Percentiles rank a stretch among this genome's conserved stretches.
These are phyloP conservation scores for Chrysomallon squamiferum DNA, from an alignment of 1,140 invertebrate genomes.

Conservation along the genomic window DNA sequence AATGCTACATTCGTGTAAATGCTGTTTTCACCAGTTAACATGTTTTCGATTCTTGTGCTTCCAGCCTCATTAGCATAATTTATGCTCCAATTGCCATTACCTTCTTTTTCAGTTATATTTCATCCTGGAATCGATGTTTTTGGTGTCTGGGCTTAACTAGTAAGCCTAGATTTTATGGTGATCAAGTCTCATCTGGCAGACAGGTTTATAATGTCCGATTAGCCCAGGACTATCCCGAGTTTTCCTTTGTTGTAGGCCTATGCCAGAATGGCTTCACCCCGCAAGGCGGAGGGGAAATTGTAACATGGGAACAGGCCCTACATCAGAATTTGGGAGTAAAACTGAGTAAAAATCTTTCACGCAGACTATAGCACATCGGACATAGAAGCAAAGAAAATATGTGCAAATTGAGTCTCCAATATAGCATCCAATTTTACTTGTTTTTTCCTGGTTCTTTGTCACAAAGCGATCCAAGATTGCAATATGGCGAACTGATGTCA, in stretches of 20 bases:
- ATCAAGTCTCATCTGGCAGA: slow-evolving; percentile 11
- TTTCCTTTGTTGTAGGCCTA: slow-evolving; percentile 12
- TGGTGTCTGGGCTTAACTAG: slow-evolving; percentile 5
- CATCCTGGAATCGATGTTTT: slow-evolving; percentile 13
- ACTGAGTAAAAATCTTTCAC: slow-evolving; percentile 6
- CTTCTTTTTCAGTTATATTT: slow-evolving; percentile 19
- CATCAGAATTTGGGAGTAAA: slow-evolving; percentile 11
- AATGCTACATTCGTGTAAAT: neutral
- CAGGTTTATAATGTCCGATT: slow-evolving; percentile 9
- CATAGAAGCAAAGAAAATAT: slow-evolving; percentile 9
- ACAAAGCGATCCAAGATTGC: slow-evolving; percentile 17
- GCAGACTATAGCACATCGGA: slow-evolving; percentile 16
- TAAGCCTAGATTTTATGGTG: slow-evolving; percentile 14
- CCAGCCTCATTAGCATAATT: slow-evolving; percentile 22
- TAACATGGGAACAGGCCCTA: slow-evolving; percentile 9
- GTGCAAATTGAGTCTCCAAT: slow-evolving; percentile 8
- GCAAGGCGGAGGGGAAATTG: slow-evolving; percentile 13
- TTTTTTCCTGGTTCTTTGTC: slow-evolving; percentile 15
- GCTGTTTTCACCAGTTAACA: neutral
- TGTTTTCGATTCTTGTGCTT: neutral
- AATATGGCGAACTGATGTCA: slow-evolving; percentile 22
- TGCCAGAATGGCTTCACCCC: slow-evolving; percentile 10
- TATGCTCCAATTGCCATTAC: slow-evolving; percentile 20
- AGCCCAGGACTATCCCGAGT: slow-evolving; percentile 7
- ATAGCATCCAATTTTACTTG: slow-evolving; percentile 10